Percentiles rank a stretch among this genome's conserved stretches.
Evolutionary conservation across 2,797 vertebrate genomes (phyloP).

Genomic region (Dendrocincla fuliginosa): DNA sequence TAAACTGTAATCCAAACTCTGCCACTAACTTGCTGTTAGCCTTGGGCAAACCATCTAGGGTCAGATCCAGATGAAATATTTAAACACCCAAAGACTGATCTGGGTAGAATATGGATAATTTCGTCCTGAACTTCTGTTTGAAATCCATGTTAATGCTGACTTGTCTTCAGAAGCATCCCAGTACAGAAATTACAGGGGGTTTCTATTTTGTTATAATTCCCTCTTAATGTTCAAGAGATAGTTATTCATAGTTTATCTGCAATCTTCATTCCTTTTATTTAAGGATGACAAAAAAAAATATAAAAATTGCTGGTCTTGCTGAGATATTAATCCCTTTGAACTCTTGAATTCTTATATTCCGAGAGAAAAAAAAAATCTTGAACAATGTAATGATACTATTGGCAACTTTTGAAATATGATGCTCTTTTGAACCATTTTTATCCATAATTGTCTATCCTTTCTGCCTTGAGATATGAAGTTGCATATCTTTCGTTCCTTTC

Average conservation of each 20-base stretch:
- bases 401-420: not conserved
- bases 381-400: not conserved
- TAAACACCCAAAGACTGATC: not conserved
- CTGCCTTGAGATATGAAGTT: not conserved
- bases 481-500: not conserved
- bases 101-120: not conserved
- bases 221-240: not conserved
- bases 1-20: conserved; percentile 45
- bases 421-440: not conserved
- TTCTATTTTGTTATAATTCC: not conserved
- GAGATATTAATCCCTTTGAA: not conserved
- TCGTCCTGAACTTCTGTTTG: not conserved
- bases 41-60: not conserved
- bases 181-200: not conserved
- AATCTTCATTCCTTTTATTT: not conserved
- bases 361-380: not conserved
- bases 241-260: not conserved
- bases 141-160: not conserved
- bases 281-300: not conserved
- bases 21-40: conserved; percentile 10
- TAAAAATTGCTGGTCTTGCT: not conserved
- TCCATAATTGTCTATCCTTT: not conserved
- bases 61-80: not conserved
- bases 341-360: not conserved
- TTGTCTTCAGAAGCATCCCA: not conserved